phyloP scores from a whole-genome alignment of 2,113 vertebrate species.

The Otocyon megalotis region DNA sequence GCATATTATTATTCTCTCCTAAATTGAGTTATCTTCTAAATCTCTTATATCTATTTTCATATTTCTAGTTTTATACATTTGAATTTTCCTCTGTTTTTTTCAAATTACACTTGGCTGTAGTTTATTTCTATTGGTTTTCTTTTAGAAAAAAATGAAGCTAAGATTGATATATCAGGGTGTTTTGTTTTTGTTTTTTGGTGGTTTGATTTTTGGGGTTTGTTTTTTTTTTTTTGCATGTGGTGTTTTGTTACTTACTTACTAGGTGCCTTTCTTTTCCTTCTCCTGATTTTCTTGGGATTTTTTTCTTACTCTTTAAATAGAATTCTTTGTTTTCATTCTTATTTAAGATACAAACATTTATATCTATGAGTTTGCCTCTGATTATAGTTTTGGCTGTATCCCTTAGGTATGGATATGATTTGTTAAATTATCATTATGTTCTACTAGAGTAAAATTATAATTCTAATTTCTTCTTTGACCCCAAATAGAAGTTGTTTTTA shows the following conservation, averaged over 20 bases:
- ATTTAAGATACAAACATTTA: neutral
- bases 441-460: neutral
- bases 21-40: neutral
- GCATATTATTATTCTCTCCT: neutral
- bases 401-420: neutral
- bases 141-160: neutral
- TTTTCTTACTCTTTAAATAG: slow-evolving; percentile 22
- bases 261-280: slow-evolving; percentile 11
- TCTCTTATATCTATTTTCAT: neutral
- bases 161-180: neutral
- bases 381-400: neutral
- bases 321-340: slow-evolving; percentile 20
- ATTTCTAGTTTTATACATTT: neutral
- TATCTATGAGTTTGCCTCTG: neutral
- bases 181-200: neutral
- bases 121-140: slow-evolving; percentile 1
- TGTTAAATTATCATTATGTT: neutral
- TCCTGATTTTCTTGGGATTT: neutral
- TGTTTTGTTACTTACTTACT: neutral
- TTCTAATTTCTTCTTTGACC: neutral
- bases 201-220: neutral
- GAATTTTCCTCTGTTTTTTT: neutral
- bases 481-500: neutral
- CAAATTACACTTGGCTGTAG: neutral
- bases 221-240: neutral